phyloP scores from a whole-genome alignment of 2,113 vertebrate species.

The Antechinus stuartii region DNA sequence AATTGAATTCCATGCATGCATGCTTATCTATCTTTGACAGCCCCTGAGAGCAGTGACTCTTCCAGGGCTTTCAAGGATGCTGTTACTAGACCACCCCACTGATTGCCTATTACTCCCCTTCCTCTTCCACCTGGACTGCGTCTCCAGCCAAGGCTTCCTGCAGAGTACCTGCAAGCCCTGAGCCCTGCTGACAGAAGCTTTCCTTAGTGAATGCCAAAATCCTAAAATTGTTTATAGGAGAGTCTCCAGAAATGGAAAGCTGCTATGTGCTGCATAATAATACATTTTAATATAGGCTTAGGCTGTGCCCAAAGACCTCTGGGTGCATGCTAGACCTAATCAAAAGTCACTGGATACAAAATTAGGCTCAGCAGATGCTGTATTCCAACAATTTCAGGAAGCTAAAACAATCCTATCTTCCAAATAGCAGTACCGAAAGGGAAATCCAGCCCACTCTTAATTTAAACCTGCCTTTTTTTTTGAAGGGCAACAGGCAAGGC shows the following conservation, averaged over 20 bases:
- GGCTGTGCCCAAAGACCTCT: neutral
- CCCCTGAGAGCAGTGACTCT: slow-evolving; percentile 18
- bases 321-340: neutral
- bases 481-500: neutral
- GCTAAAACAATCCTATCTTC: slow-evolving; percentile 7
- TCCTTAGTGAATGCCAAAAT: slow-evolving; percentile 36
- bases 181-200: slow-evolving; percentile 14
- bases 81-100: neutral
- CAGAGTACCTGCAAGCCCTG: neutral
- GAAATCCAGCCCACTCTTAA: neutral
- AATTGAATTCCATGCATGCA: slow-evolving; percentile 70
- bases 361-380: neutral
- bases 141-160: neutral
- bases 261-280: slow-evolving; percentile 37
- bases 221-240: slow-evolving; percentile 5
- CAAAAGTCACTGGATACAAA: slow-evolving; percentile 20
- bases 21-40: slow-evolving; percentile 71
- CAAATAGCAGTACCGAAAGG: slow-evolving; percentile 1
- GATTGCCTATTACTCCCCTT: neutral
- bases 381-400: neutral
- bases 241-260: slow-evolving; percentile 39
- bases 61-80: neutral
- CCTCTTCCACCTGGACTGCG: neutral
- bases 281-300: slow-evolving; percentile 11
- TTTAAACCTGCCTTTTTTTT: slow-evolving; percentile 7